Evolutionary conservation across 2,797 vertebrate genomes (phyloP).

Genomic region (Chelon auratus): DNA sequence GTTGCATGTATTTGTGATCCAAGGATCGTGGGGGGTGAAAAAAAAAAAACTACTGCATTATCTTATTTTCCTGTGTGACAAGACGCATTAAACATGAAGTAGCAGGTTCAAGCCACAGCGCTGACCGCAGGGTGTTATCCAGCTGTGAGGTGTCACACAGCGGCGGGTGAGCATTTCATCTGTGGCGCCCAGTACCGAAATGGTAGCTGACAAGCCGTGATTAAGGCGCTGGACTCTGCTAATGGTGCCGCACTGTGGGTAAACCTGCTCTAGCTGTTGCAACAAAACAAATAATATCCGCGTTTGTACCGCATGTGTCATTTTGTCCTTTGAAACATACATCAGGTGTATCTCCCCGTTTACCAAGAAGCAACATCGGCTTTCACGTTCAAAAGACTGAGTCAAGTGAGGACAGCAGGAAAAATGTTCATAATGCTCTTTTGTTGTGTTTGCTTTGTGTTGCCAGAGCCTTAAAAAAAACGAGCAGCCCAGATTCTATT

Average conservation of each 20-base stretch:
- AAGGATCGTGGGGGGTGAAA: too few species aligned
- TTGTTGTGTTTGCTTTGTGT: constrained; percentile 42
- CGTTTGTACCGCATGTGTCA: neutral
- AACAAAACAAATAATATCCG: neutral
- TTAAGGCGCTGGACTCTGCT: constrained; percentile 13
- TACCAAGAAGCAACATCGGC: neutral
- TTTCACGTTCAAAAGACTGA: neutral
- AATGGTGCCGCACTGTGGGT: neutral
- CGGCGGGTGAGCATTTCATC: constrained; percentile 25
- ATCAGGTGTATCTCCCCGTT: neutral
- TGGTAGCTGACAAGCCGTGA: constrained; percentile 13
- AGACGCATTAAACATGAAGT: constrained; percentile 50
- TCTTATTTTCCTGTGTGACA: neutral
- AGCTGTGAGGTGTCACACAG: constrained; percentile 48
- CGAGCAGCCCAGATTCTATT: constrained; percentile 41
- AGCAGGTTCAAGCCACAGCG: constrained; percentile 16
- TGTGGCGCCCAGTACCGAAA: constrained; percentile 33
- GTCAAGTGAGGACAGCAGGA: constrained; percentile 31
- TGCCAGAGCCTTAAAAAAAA: constrained; percentile 54
- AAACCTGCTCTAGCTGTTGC: neutral
- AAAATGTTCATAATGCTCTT: constrained; percentile 18
- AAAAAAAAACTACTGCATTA: neutral
- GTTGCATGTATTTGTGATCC: too few species aligned
- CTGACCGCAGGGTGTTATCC: constrained; percentile 41
- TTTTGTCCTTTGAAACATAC: neutral